Conservation (phyloP, 30 jellyfish, hydroid and myxozoan genomes). For the Morbakka virulenta region DNA sequence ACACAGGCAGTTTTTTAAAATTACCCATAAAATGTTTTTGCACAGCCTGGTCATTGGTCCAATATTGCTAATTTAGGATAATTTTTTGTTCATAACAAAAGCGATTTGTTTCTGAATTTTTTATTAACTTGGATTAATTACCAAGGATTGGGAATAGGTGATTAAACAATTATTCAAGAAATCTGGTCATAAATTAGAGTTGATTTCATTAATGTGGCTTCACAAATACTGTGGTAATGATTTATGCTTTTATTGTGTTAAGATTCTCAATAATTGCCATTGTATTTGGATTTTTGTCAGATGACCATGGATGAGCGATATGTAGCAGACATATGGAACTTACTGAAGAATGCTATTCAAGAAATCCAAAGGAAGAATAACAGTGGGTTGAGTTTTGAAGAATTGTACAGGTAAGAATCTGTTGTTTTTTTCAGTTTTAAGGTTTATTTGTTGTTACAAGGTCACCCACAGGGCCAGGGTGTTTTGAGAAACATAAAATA, state of each 20-base stretch:
- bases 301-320: conserved; percentile 92
- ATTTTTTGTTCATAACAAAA: no score
- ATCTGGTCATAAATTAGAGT: no score
- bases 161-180: no score
- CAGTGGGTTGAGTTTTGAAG: conserved; percentile 95
- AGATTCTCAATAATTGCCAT: not conserved
- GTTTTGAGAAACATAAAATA: no score
- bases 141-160: no score
- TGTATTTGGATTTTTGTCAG: conserved; percentile 18
- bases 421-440: not conserved
- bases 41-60: no score
- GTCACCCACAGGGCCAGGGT: no score
- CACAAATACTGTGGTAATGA: not conserved
- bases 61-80: no score
- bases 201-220: not conserved
- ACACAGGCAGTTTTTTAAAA: no score
- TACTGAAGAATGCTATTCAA: conserved; percentile 85
- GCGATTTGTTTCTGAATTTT: no score
- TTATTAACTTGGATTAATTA: no score
- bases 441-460: not conserved
- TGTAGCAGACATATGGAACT: conserved; percentile 88
- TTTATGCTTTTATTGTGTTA: not conserved
- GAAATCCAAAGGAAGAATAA: conserved; percentile 88
- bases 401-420: conserved; percentile 81
- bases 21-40: no score